Conservation (phyloP, 2,113 vertebrate genomes). For the Xiphias gladius region DNA sequence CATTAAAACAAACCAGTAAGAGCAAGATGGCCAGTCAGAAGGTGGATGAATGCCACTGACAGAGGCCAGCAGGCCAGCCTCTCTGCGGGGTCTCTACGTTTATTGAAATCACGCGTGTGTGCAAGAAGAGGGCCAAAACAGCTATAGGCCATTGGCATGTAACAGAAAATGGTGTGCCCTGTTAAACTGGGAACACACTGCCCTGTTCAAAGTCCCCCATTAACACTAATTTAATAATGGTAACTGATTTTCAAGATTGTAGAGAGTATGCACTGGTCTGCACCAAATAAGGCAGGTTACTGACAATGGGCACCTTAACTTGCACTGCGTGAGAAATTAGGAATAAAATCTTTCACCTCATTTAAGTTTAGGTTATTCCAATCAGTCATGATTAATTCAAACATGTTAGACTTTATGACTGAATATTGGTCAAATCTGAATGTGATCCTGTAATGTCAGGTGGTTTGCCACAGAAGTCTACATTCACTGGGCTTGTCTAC, state of each 20-base stretch:
- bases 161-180: not conserved
- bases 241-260: not conserved
- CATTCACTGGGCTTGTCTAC: not conserved
- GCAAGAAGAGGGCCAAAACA: not conserved
- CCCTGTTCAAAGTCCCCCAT: not conserved
- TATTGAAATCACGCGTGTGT: slow-evolving; percentile 5
- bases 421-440: not conserved
- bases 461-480: not conserved
- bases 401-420: not conserved
- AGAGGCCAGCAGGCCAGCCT: slow-evolving; percentile 1
- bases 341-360: not conserved
- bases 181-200: slow-evolving; percentile 10
- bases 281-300: not conserved
- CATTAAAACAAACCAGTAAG: not conserved
- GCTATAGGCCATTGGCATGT: not conserved
- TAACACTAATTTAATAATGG: not conserved
- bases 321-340: not conserved
- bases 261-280: not conserved
- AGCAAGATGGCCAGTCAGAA: not conserved
- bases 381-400: not conserved
- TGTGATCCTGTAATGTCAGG: not conserved
- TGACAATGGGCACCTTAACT: not conserved
- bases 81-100: not conserved
- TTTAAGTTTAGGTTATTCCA: not conserved
- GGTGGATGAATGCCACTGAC: not conserved